Base-by-base conservation (phyloP, 2,797 vertebrate species). In the Hydrolagus colliei region DNA sequence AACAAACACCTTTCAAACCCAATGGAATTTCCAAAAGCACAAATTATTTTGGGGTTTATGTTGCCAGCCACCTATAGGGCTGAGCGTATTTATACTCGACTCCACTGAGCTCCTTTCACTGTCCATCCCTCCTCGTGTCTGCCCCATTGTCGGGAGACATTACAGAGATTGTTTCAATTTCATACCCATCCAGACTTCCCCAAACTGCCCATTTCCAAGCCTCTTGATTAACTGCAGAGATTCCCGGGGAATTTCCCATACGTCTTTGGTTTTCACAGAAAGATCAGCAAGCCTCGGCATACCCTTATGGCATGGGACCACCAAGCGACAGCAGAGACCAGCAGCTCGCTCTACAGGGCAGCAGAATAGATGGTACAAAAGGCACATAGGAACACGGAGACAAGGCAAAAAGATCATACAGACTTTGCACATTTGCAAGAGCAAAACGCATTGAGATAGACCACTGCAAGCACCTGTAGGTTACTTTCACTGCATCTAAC, bases 121-220 rank as follows among this genome's bases (percentile, higher is more conserved):
- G 93, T 96, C 95, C 93, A 93, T 90, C 92, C 91, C 90, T 88
- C 89, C 84, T 87, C 67, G 89, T 88, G 87, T 86, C 88, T 10
- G 9, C 14, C 14, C 92, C 91, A 87, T 90, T 35, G 9, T 2
- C 62, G 87, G 87, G 82, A 87, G 90, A 63, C 1, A 65, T n/a
- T 10, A 20, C 63, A 18, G 9, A 82, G 41, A 93, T 91, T 88
- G 90, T 91, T 90, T 89, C 91, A 90, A 92, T 90, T 92, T 93
- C 97, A 91, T 98, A 98, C 97, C 97, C 96, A 98, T 98, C 97
- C 97, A 99, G 93, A 98, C 97, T 97, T 99, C 97, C 96, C 97
- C 97, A 94, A 98, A 98, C 95, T 99, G 97, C 95, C 97, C 97
- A 89, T 98, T 98, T 91, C 97, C 97, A 88, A 98, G 96, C 91